phyloP scores from a whole-genome alignment of 2,113 vertebrate genomes.

The Phalacrocorax carbo region DNA sequence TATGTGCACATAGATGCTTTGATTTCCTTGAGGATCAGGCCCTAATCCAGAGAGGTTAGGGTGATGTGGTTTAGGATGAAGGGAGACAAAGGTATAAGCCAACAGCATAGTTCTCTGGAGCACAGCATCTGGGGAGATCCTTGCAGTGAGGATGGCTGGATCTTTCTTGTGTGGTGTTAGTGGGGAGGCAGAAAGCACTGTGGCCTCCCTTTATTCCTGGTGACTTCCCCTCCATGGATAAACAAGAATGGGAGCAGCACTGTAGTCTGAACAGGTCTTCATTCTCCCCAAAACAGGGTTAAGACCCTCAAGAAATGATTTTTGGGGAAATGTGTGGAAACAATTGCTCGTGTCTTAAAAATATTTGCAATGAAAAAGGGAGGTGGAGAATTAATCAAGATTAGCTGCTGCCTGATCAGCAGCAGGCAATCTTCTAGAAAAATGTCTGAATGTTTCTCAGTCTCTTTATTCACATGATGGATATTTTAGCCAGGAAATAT shows the following conservation, averaged over 20 bases:
- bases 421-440: neutral
- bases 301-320: neutral
- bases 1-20: neutral
- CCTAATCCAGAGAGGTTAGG: no score
- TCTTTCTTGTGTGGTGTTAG: accelerated
- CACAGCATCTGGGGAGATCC: accelerated
- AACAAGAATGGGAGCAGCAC: neutral
- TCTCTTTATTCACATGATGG: neutral
- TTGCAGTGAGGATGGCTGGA: neutral
- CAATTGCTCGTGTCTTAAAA: neutral
- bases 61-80: neutral
- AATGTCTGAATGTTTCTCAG: neutral
- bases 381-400: neutral
- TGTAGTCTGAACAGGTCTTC: neutral
- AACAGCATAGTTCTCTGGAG: accelerated
- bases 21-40: neutral
- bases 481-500: neutral
- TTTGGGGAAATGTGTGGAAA: neutral
- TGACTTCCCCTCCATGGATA: accelerated
- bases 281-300: neutral
- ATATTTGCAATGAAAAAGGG: neutral
- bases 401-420: neutral
- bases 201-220: neutral
- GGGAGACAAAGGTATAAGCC: neutral
- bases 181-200: neutral